Conservation (phyloP, 2,888 invertebrate genomes). For the Cheilosia urbana region DNA sequence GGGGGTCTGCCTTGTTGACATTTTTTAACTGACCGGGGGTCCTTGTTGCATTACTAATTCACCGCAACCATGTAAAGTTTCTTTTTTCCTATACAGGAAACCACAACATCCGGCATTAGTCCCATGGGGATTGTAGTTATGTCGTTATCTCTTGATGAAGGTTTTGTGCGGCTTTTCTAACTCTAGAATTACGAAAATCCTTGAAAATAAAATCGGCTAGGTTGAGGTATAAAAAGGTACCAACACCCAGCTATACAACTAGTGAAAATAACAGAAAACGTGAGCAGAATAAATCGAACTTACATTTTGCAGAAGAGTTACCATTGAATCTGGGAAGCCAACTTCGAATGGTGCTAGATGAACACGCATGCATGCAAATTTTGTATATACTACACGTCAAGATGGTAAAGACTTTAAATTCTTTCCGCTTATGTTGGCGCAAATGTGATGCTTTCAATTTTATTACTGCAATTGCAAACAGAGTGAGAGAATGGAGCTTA, state of each 20-base stretch:
- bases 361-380: constrained; percentile 52
- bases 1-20: no score
- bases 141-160: constrained; percentile 26
- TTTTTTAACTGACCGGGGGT: no score
- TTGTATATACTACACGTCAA: constrained; percentile 9
- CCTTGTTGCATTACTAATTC: no score
- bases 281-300: constrained; percentile 52
- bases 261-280: constrained; percentile 44
- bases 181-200: neutral
- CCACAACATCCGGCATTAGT: constrained; percentile 36
- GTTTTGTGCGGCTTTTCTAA: constrained; percentile 17
- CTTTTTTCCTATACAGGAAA: neutral
- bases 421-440: constrained; percentile 25
- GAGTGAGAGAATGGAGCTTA: constrained; percentile 7
- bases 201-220: no score
- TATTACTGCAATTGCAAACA: constrained; percentile 20
- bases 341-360: constrained; percentile 9
- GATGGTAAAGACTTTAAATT: constrained; percentile 24
- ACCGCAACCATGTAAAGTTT: no score
- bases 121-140: constrained; percentile 31
- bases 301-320: constrained; percentile 23
- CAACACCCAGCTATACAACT: constrained; percentile 2
- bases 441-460: constrained; percentile 37
- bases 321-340: constrained; percentile 38
- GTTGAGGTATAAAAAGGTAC: no score